A percentile compares a stretch with the other conserved stretches of the same genome.
These are phyloP conservation scores for Micronycteris hirsuta DNA, from an alignment of 2,113 vertebrate genomes.

Conservation along the genomic window DNA sequence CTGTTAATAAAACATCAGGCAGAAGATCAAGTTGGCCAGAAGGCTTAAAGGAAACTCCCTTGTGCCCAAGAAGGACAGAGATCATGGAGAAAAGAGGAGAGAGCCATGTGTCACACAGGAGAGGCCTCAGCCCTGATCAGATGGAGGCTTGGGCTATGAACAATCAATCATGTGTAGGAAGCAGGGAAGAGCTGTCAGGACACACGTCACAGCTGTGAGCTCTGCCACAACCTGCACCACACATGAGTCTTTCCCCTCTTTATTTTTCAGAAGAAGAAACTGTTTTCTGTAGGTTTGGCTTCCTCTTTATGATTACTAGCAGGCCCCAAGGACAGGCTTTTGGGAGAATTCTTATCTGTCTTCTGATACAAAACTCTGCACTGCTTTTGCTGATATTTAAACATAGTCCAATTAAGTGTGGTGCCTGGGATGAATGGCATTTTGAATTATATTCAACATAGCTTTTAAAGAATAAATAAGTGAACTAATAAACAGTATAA, in stretches of 20 bases:
- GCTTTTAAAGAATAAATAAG: neutral
- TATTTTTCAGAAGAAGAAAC: neutral
- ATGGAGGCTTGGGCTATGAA: neutral
- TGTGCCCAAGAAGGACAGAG: neutral
- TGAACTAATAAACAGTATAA: accelerated
- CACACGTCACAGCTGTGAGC: accelerated
- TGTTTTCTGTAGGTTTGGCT: neutral
- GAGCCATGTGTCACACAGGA: accelerated
- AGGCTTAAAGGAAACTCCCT: neutral
- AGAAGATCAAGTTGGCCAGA: neutral
- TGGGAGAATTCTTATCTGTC: neutral
- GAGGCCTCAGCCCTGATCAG: neutral
- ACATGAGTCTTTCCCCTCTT: neutral
- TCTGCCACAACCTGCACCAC: accelerated
- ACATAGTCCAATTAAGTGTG: neutral
- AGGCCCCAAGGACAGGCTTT: neutral
- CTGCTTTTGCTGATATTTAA: neutral
- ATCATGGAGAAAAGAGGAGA: too few species aligned
- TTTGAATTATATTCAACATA: neutral
- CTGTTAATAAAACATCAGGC: neutral
- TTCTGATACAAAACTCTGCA: neutral
- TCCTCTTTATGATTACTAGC: neutral
- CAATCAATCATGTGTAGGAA: neutral
- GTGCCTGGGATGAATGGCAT: neutral
- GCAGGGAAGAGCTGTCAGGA: accelerated